Conservation (phyloP, 1,140 invertebrate species). For the Pristionchus pacificus region DNA sequence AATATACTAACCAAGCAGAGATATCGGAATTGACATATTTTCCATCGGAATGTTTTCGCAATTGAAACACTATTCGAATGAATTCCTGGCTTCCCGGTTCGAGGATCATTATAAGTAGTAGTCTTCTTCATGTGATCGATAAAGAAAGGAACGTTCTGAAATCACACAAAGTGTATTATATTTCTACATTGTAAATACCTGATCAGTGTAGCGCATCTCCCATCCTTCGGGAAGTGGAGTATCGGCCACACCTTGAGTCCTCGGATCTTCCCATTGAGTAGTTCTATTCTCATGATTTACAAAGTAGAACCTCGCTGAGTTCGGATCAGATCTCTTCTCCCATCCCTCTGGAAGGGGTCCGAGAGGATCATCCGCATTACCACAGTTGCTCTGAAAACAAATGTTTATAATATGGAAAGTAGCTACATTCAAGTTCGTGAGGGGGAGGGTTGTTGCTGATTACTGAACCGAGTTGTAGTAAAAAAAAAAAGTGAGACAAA, state of each 20-base stretch:
- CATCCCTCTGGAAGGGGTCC: constrained; percentile 87
- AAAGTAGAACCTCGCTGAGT: constrained; percentile 84
- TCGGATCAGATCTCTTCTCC: constrained; percentile 89
- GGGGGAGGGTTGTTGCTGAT: too few relatives aligned
- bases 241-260: constrained; percentile 81
- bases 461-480: too few relatives aligned
- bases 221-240: constrained; percentile 89
- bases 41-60: constrained; percentile 96
- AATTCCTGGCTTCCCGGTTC: constrained; percentile 68
- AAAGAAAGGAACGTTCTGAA: constrained; percentile 88
- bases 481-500: too few relatives aligned
- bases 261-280: constrained; percentile 97
- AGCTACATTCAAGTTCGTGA: too few relatives aligned
- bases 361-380: constrained; percentile 69
- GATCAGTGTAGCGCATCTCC: constrained; percentile 86
- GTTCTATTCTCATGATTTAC: constrained; percentile 98
- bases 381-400: constrained; percentile 56
- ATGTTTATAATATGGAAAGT: not conserved
- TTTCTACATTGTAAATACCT: too few relatives aligned
- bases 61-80: constrained; percentile 90
- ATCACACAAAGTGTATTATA: too few relatives aligned
- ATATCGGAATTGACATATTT: constrained; percentile 95
- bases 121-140: constrained; percentile 96
- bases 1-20: constrained; percentile 73
- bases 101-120: constrained; percentile 93